Evolutionary conservation across 2,888 invertebrate genomes (phyloP).

Genomic region (Desoria tigrina): DNA sequence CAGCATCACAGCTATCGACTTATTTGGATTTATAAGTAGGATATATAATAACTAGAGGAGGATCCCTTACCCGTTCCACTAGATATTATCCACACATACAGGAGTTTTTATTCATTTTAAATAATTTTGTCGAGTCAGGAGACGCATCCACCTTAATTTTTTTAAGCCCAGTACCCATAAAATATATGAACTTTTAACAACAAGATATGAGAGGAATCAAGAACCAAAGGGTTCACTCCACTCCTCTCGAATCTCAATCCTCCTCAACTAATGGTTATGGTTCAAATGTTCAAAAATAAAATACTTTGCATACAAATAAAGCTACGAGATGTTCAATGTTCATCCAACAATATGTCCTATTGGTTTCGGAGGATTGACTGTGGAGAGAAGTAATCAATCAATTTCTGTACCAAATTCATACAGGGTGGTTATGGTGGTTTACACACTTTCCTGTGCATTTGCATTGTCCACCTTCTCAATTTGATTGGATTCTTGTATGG

Average conservation of each 20-base stretch:
- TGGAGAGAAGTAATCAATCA: slow-evolving; percentile 12
- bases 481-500: too few species aligned
- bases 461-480: too few species aligned
- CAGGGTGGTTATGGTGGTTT: neutral
- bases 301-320: neutral
- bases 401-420: neutral
- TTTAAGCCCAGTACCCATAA: neutral
- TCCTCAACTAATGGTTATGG: neutral
- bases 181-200: neutral
- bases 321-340: slow-evolving; percentile 3
- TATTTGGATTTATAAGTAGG: too few species aligned
- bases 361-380: slow-evolving; percentile 6
- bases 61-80: too few species aligned
- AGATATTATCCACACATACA: too few species aligned
- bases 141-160: too few species aligned
- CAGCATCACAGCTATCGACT: too few species aligned
- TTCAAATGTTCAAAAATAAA: neutral
- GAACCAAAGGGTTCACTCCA: slow-evolving; percentile 11
- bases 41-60: too few species aligned
- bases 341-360: slow-evolving; percentile 2
- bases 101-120: too few species aligned
- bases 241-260: too few species aligned
- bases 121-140: too few species aligned
- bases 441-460: too few species aligned
- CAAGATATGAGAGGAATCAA: neutral